Evolutionary conservation across 2,797 vertebrate genomes (phyloP), one percentile per base, ranked within the genome.

Genomic region (Muscicapa striata): DNA sequence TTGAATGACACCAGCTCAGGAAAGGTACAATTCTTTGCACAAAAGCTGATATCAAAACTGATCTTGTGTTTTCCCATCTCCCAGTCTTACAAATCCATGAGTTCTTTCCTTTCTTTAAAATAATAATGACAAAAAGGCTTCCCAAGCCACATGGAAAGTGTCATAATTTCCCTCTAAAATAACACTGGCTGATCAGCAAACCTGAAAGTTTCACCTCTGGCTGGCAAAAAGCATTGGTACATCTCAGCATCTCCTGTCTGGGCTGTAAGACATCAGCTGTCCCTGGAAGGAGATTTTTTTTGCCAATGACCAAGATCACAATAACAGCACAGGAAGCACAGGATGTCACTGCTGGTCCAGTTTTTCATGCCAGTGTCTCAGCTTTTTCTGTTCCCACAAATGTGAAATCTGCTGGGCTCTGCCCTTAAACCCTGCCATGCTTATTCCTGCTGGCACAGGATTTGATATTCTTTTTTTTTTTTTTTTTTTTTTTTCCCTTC

Each of bases 321-420:
- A 3, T 3, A 48, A 13, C 27, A 74, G 12, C 48, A n/a, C 0
- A 0, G 38, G n/a, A 64, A 83, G 38, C n/a, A 62, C 59, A 8
- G 0, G 2, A 4, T 1, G 0, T 26, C 45, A 46, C 45, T 38
- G 7, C 22, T 22, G 5, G n/a, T 1, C 2, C 7, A 5, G 27
- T 30, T 69, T n/a, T 62, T 62, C 57, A 14, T 2, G 0, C 8
- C 22, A 9, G 4, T 5, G 18, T 15, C 18, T 30, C 30, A 77
- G 48, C 15, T 36, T n/a, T 41, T 14, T 26, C 36, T 57, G 7
- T 10, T 45, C 17, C 40, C 29, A 68, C 27, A 15, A 0, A 2
- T 2, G 10, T 4, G 27, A 61, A 75, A 34, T 20, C 38, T 40
- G 41, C 38, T 40, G 41, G 38, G 41, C 43, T 80, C 51, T 57